Conservation (phyloP, 2,113 vertebrate genomes). For the Epinephelus fuscoguttatus region DNA sequence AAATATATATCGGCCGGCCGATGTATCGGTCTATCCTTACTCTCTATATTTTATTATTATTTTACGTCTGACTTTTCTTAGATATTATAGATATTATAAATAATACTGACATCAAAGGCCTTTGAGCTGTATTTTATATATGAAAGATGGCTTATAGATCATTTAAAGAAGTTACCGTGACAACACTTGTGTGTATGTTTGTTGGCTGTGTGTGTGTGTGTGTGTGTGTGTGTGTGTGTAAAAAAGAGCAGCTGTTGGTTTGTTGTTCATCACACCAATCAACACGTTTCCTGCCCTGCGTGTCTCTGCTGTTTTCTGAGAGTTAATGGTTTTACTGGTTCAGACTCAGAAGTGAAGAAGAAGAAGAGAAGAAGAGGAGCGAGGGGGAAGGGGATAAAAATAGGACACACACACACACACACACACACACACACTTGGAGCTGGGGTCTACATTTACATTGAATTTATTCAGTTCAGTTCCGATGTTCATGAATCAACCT, state of each 20-base stretch:
- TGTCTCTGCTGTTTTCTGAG: slow-evolving; percentile 52
- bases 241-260: slow-evolving; percentile 62
- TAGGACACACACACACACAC: slow-evolving; percentile 31
- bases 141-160: background rate
- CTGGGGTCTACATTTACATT: background rate
- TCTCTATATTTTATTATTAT: no score
- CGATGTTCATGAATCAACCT: background rate
- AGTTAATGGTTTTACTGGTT: slow-evolving; percentile 71
- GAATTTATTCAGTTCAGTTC: background rate
- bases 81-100: no score
- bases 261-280: slow-evolving; percentile 74
- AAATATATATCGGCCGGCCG: no score
- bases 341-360: slow-evolving; percentile 58
- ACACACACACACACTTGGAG: background rate
- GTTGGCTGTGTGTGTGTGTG: slow-evolving; percentile 19
- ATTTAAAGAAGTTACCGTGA: no score
- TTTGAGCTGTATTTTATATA: background rate
- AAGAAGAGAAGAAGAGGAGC: slow-evolving; percentile 8
- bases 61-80: no score
- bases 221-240: slow-evolving; percentile 30
- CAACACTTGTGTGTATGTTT: background rate
- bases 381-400: slow-evolving; percentile 19
- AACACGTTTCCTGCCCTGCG: slow-evolving; percentile 66
- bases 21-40: no score
- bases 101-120: background rate